Conservation (phyloP, 1,140 invertebrate genomes). For the Cephus cinctus region DNA sequence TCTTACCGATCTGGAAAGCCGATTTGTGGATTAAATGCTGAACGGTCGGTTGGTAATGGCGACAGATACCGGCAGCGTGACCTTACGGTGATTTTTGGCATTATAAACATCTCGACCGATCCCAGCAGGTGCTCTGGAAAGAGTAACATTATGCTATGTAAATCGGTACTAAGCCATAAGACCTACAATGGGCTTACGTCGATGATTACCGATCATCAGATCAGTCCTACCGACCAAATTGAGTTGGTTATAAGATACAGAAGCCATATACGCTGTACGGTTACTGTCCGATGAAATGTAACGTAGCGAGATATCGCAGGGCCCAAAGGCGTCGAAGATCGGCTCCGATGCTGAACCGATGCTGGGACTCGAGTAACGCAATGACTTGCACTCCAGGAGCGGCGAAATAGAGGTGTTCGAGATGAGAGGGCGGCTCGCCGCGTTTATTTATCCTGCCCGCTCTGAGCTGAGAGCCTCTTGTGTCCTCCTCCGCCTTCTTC, state of each 20-base stretch:
- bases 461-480: conserved; percentile 29
- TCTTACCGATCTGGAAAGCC: conserved; percentile 38
- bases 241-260: too few relatives aligned
- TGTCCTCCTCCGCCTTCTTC: conserved; percentile 11
- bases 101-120: conserved; percentile 33
- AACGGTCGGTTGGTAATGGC: conserved; percentile 12
- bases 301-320: too few relatives aligned
- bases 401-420: conserved; percentile 50
- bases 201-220: too few relatives aligned
- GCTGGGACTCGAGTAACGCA: conserved; percentile 23
- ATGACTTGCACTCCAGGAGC: conserved; percentile 42
- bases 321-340: conserved; percentile 22
- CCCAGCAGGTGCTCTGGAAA: conserved; percentile 5
- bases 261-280: too few relatives aligned
- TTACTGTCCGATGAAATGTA: too few relatives aligned
- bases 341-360: conserved; percentile 13
- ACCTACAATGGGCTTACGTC: conserved; percentile 25
- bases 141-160: not conserved
- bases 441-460: conserved; percentile 53
- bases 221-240: too few relatives aligned
- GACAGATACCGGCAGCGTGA: conserved; percentile 41
- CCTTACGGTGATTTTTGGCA: conserved; percentile 34
- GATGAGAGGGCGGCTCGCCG: conserved; percentile 52
- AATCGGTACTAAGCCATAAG: too few relatives aligned
- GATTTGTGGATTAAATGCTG: conserved; percentile 28